These are phyloP conservation scores for Sapajus apella DNA, from an alignment of 2,113 vertebrate species.

Conservation along the genomic window DNA sequence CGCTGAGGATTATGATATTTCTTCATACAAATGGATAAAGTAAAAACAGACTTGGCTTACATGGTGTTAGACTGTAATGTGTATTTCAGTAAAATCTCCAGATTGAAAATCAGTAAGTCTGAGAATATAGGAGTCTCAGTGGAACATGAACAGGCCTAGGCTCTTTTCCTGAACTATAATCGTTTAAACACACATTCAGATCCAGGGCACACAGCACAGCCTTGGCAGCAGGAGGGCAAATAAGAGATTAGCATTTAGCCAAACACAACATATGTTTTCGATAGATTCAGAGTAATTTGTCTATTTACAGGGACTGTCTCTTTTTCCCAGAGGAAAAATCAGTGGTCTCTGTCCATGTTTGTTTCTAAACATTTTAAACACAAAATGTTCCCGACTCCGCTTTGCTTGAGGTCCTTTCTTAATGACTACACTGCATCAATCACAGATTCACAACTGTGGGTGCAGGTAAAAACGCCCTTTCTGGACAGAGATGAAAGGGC, in stretches of 20 bases:
- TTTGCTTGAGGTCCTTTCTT: background rate
- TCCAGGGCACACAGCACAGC: background rate
- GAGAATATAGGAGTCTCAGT: background rate
- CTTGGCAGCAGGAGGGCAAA: constrained; percentile 34
- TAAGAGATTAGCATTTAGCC: constrained; percentile 40
- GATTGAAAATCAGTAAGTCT: background rate
- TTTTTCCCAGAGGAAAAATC: constrained; percentile 26
- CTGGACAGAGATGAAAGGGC: background rate
- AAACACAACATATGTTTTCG: constrained; percentile 52
- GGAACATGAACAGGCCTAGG: constrained; percentile 11
- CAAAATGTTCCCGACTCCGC: background rate
- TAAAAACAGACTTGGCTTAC: background rate
- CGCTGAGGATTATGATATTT: background rate
- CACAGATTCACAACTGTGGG: background rate
- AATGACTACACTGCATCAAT: background rate
- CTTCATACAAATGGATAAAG: background rate
- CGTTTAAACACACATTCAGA: constrained; percentile 34
- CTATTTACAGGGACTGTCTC: background rate
- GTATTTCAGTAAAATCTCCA: background rate
- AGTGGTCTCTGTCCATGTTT: background rate
- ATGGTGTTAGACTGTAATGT: background rate
- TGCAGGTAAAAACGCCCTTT: background rate
- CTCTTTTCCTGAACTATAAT: background rate
- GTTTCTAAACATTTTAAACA: constrained; percentile 50
- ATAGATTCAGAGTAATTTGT: constrained; percentile 15